Conservation (phyloP, 2,888 invertebrate genomes). For the Cheilosia variabilis region DNA sequence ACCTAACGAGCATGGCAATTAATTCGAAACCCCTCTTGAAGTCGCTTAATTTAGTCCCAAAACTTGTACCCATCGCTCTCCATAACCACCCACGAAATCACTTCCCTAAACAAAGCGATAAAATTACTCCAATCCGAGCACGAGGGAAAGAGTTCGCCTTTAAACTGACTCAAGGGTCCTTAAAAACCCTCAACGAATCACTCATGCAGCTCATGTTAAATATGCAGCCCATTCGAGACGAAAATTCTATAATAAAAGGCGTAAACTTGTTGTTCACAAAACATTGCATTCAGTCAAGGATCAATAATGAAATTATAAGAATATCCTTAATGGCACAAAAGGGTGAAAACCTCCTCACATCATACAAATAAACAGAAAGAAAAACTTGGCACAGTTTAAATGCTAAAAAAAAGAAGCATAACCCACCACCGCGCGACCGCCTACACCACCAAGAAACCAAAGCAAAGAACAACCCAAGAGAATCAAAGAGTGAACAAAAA, state of each 20-base stretch:
- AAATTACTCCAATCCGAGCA: slow-evolving; percentile 13
- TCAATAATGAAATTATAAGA: slow-evolving; percentile 69
- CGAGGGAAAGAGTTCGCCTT: neutral
- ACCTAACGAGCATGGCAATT: slow-evolving; percentile 46
- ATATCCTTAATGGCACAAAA: slow-evolving; percentile 55
- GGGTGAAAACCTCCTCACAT: slow-evolving; percentile 40
- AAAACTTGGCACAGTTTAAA: slow-evolving; percentile 67
- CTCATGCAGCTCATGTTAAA: neutral
- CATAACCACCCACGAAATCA: neutral
- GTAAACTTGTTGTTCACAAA: slow-evolving; percentile 61
- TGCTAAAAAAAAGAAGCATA: slow-evolving; percentile 26
- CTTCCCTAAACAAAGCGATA: neutral
- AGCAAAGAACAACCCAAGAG: slow-evolving; percentile 14
- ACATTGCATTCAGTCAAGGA: slow-evolving; percentile 66
- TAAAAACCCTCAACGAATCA: slow-evolving; percentile 3
- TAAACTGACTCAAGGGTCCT: slow-evolving; percentile 22
- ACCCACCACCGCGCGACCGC: slow-evolving; percentile 16
- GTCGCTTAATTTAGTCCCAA: slow-evolving; percentile 44
- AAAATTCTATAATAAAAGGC: slow-evolving; percentile 29
- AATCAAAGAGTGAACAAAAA: slow-evolving; percentile 11
- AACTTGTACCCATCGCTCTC: neutral
- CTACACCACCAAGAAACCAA: slow-evolving; percentile 4
- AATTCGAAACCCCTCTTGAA: slow-evolving; percentile 36
- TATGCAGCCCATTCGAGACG: neutral
- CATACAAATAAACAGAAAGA: slow-evolving; percentile 21